These are phyloP conservation scores for Ephydatia muelleri DNA, from an alignment of 37 sponge, comb jelly and placozoan genomes.

Conservation along the genomic window DNA sequence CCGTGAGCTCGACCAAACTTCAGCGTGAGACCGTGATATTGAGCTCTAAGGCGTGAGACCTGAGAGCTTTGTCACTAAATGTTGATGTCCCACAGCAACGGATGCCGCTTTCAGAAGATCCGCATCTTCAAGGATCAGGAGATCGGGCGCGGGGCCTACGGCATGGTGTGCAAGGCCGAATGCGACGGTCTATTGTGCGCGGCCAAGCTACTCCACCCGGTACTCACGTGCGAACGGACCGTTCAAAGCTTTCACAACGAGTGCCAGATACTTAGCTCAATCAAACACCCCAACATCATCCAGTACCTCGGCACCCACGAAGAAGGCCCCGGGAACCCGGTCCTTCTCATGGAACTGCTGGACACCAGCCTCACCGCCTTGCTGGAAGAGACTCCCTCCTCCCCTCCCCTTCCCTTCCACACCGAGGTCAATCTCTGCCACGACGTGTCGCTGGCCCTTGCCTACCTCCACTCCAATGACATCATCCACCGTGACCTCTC, in stretches of 20 bases:
- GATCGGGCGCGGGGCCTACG: constrained; percentile 10
- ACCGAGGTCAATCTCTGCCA: constrained; percentile 3
- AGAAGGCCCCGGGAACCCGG: constrained; percentile 5
- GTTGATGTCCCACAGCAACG: neutral
- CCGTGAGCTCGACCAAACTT: no score
- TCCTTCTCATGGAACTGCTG: constrained; percentile 42
- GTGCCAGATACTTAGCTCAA: constrained; percentile 8
- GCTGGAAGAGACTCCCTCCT: constrained; percentile 3
- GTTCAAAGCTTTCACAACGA: constrained; percentile 19
- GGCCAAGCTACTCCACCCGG: constrained; percentile 5
- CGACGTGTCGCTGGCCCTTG: constrained; percentile 18
- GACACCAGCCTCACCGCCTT: constrained; percentile 7
- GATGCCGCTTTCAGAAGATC: neutral
- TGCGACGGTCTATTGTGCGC: constrained; percentile 20
- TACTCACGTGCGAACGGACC: neutral
- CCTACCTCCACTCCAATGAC: constrained; percentile 23
- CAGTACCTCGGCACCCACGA: constrained; percentile 26
- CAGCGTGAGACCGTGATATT: no score
- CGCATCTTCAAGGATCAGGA: neutral
- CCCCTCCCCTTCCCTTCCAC: constrained; percentile 6
- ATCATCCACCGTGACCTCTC: constrained; percentile 33
- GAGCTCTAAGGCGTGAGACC: no score
- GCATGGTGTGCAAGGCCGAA: constrained; percentile 5
- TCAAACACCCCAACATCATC: constrained; percentile 36
- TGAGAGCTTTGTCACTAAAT: no score